Evolutionary conservation across 2,113 vertebrate species (phyloP), one percentile per base, ranked within the genome.

Genomic region (Mungos mungo): DNA sequence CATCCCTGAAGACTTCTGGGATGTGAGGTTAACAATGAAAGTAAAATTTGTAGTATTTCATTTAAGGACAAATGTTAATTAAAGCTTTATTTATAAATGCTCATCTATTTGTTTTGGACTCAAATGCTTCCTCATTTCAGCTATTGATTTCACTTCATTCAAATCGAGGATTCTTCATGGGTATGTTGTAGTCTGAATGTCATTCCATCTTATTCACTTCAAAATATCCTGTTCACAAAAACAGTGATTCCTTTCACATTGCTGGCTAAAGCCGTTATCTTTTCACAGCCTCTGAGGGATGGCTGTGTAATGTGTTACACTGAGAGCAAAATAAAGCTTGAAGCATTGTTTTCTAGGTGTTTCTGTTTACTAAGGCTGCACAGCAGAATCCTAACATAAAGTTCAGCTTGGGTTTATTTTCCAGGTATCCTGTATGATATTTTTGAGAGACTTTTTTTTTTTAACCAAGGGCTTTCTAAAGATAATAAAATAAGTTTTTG

Each of bases 1-100:
- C 45, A 23, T 81, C 84, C 33, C 90, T 69, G 77, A 88, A 84
- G 84, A 96, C 96, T 88, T 92, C 94, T 68, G 29, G 45, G 35
- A 81, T 74, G 52, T 90, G 93, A 98, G 95, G 84, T 96, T 96
- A 96, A 95, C 81, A 86, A 93, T 41, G 57, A 96, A 96, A 85
- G 83, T 89, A 65, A 87, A 83, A 69, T 92, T 72, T 77, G 52
- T 63, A 71, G 38, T 90, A 84, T 93, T 92, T 96, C 90, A 95
- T 81, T 95, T 95, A 89, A 95, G 35, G 84, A 74, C 31, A 95
- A 96, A 74, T 96, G n/a, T 83, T 96, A 96, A 96, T 96, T 93
- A 96, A 95, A 47, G 69, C 38, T 90, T 96, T 96, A 80, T 81
- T 96, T 83, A 69, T 88, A 87, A 93, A 88, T 38, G 45, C 54